Evolutionary conservation across 2,113 vertebrate species (phyloP), one percentile per base, ranked within the genome.

Genomic region (Alexandromys fortis): DNA sequence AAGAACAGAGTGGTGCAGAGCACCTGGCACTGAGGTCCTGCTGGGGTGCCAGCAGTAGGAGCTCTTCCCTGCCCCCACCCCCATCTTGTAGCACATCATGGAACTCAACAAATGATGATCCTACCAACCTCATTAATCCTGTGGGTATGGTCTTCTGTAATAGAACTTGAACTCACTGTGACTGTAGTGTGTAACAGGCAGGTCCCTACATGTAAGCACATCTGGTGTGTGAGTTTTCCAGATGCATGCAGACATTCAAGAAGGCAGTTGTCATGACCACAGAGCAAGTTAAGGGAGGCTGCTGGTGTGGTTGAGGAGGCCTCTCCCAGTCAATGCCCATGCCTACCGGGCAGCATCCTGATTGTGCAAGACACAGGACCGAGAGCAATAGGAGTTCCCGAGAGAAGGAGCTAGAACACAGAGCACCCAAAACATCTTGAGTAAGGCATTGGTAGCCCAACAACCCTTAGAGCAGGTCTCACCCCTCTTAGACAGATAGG

Each of bases 191-290:
- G 79, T 77, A 82, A 86, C 61, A 3, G 67, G 7, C 21, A 92
- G 85, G 33, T 79, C 45, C 42, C 73, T 65, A 83, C 90, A 33
- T 89, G 47, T 52, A 42, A 7, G 1, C 68, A 7, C 33, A 52
- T 86, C 28, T 82, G 86, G 58, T 78, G 2, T 76, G 55, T 77
- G 38, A 94, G 52, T 86, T 96, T 45, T 52, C 58, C 81, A 55
- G 61, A 52, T 45, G 72, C 0, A 79, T 77, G 78, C 42, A 26
- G 65, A 86, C 26, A 26, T 78, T 75, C 30, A 65, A 52, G 82
- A 76, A 35, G n/a, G 14, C 89, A 89, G 45, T 88, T 38, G 77
- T 21, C 42, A 16, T 24, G 75, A 72, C 10, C 30, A 35, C 42
- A 45, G 45, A 88, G 83, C 79, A 78, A 79, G 52, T 79, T 52